Percentiles rank a stretch among this genome's conserved stretches.
phyloP scores from a whole-genome alignment of 2,888 invertebrate genomes.

The Panopea generosa region DNA sequence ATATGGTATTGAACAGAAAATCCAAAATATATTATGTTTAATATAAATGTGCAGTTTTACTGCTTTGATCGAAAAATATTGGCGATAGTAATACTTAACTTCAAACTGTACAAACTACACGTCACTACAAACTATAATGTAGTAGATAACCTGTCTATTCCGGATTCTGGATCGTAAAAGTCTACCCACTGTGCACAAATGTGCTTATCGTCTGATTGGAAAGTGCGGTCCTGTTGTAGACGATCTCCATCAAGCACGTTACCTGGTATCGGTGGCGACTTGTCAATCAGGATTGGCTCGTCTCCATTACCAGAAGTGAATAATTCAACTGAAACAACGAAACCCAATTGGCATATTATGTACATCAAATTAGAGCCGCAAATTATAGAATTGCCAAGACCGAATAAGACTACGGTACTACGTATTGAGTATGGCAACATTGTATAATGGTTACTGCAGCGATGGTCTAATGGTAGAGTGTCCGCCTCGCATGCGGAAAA shows the following conservation, averaged over 20 bases:
- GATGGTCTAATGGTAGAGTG: too few relatives aligned
- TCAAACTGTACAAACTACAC: too few relatives aligned
- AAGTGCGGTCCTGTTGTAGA: slow-evolving; percentile 58
- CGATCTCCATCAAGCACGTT: slow-evolving; percentile 70
- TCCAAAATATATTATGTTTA: too few relatives aligned
- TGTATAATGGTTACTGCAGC: too few relatives aligned
- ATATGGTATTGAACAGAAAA: too few relatives aligned
- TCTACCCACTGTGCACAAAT: slow-evolving; percentile 73
- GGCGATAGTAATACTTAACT: too few relatives aligned
- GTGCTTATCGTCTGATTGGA: slow-evolving; percentile 53
- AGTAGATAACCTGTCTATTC: slow-evolving; percentile 71
- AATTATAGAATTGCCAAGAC: neutral
- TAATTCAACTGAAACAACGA: slow-evolving; percentile 67
- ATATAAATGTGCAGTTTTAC: too few relatives aligned
- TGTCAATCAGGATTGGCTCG: slow-evolving; percentile 74
- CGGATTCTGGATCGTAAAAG: slow-evolving; percentile 76
- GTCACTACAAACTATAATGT: too few relatives aligned
- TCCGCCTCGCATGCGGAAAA: too few relatives aligned
- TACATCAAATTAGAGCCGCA: neutral
- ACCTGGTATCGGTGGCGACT: slow-evolving; percentile 68
- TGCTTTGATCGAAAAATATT: too few relatives aligned
- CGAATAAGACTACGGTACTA: neutral
- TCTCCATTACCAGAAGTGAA: slow-evolving; percentile 70
- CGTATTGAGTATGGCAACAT: neutral
- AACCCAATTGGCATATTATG: neutral